Base-by-base conservation (phyloP, 2,797 vertebrate species). In the Lepus townsendii region DNA sequence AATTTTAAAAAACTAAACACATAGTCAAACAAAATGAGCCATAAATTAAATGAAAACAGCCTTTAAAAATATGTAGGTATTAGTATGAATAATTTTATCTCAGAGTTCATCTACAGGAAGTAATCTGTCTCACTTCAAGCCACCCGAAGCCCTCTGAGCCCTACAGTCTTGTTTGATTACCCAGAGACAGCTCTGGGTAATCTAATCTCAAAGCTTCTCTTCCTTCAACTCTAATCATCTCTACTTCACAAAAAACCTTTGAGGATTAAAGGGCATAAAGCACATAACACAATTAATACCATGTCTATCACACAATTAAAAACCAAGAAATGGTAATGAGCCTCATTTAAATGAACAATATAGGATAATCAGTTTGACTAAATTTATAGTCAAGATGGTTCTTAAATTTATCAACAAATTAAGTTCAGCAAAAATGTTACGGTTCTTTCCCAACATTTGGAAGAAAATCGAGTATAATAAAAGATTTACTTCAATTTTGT, bases 1-100 rank as follows among this genome's bases (percentile, higher is more conserved):
- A 78, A 71, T 88, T 85, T 79, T 92, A 93, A 88, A 94, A 93
- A 20, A 89, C 32, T 72, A 93, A 85, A 63, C 16, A 88, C 3
- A 75, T 2, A 78, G 22, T 13, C n/a, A 71, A 93, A 87, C 1
- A 76, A 78, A 88, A 79, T 75, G 4, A 72, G 82, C 79, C 90
- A 14, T 73, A 73, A 96, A 95, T 35, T 75, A 91, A 77, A 92
- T 3, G 22, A 80, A 80, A 47, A 88, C 5, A 69, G n/a, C 88
- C 38, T 89, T 87, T 13, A 2, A 32, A 94, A 82, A 32, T 7
- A 63, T 14, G 8, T n/a, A 47, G 4, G 7, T 47, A 89, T 71
- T 57, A 68, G 3, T 42, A 76, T 19, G 13, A 83, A 87, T 71
- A 80, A 73, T 68, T 84, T 63, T 72, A 57, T 76, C 32, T 42